These are phyloP conservation scores for Steinernema carpocapsae DNA, from an alignment of 2,888 invertebrate species.

Conservation along the genomic window DNA sequence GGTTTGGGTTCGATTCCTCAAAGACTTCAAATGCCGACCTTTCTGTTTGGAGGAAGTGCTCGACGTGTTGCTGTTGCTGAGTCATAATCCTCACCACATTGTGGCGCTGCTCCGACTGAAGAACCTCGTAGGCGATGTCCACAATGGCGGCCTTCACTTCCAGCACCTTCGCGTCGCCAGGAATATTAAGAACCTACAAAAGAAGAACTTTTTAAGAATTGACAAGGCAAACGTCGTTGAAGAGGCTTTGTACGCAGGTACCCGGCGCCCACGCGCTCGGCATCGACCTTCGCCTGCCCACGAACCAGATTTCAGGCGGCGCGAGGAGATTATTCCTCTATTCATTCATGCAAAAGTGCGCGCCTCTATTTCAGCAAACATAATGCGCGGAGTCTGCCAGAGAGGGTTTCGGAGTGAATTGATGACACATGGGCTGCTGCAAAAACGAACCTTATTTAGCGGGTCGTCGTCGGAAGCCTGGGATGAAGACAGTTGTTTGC, in stretches of 20 bases:
- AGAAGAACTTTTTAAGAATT: neutral
- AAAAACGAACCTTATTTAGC: conserved; percentile 35
- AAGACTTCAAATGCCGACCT: neutral
- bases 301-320: conserved; percentile 26
- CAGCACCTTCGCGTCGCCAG: conserved; percentile 37
- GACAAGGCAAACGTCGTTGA: neutral
- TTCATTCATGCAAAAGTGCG: conserved; percentile 29
- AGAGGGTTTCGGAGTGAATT: neutral
- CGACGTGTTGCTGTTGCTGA: conserved; percentile 24
- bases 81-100: conserved; percentile 36
- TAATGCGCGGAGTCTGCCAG: conserved; percentile 1
- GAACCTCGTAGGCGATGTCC: conserved; percentile 57
- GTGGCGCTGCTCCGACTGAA: conserved; percentile 39
- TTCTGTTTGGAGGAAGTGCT: conserved; percentile 21
- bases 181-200: conserved; percentile 36
- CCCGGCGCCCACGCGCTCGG: conserved; percentile 5
- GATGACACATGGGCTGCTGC: neutral
- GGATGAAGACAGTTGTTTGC: conserved; percentile 41
- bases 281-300: neutral
- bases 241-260: conserved; percentile 7
- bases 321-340: conserved; percentile 17
- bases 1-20: neutral
- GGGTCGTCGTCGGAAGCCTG: conserved; percentile 4
- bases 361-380: conserved; percentile 20
- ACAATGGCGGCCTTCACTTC: conserved; percentile 51